Evolutionary conservation across 2,113 vertebrate genomes (phyloP).

Genomic region (Ciconia boyciana): DNA sequence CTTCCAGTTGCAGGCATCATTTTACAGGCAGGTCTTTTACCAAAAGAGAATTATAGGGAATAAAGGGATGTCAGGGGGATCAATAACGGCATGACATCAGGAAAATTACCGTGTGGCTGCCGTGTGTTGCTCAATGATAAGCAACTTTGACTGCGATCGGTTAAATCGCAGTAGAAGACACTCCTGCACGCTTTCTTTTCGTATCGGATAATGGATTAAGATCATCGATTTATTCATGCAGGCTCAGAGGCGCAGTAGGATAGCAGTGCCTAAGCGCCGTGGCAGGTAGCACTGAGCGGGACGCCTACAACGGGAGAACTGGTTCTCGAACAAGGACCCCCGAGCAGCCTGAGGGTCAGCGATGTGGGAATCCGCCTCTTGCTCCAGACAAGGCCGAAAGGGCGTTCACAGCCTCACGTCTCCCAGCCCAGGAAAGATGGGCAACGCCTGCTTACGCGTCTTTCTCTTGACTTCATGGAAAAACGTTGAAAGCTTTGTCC

Average conservation of each 20-base stretch:
- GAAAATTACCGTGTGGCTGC: neutral
- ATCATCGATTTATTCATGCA: neutral
- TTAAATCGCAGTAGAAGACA: neutral
- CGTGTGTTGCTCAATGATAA: fast-evolving
- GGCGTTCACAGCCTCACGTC: too few species aligned
- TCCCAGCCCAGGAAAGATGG: neutral
- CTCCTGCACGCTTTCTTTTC: neutral
- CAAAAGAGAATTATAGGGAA: neutral
- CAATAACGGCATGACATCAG: neutral
- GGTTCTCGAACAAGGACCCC: neutral
- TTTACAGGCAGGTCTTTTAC: neutral
- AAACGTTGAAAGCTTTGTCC: neutral
- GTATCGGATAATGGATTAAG: neutral
- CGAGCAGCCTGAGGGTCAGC: too few species aligned
- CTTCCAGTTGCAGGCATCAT: neutral
- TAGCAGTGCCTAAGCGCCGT: fast-evolving
- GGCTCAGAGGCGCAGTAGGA: neutral
- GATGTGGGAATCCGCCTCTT: neutral
- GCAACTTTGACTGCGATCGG: neutral
- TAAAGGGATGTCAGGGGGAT: neutral
- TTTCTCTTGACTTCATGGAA: neutral
- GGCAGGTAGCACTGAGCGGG: neutral
- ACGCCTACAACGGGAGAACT: neutral
- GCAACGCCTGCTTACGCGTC: neutral
- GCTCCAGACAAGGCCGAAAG: neutral